Percentiles rank a stretch among this genome's conserved stretches.
These are phyloP conservation scores for Neelides sp. DNA, from an alignment of 1,140 invertebrate genomes.

Conservation along the genomic window DNA sequence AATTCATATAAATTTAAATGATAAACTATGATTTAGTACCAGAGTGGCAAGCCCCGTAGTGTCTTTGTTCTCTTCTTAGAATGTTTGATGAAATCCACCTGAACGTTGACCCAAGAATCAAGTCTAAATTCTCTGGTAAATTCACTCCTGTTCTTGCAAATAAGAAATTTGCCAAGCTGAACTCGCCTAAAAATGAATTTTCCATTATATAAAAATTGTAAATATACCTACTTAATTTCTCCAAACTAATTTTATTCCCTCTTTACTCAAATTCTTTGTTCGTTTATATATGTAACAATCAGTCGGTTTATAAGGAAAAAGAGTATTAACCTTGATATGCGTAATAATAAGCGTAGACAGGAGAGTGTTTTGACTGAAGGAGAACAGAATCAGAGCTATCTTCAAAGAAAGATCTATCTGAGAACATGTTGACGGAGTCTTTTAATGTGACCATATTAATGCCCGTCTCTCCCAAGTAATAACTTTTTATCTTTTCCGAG, in stretches of 20 bases:
- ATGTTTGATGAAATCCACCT: slow-evolving; percentile 22
- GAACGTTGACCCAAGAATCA: slow-evolving; percentile 1
- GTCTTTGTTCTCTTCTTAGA: slow-evolving; percentile 11
- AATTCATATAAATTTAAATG: slow-evolving; percentile 4
- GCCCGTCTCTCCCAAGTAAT: slow-evolving; percentile 9
- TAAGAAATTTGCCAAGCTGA: slow-evolving; percentile 17
- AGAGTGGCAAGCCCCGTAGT: slow-evolving; percentile 15
- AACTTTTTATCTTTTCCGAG: slow-evolving; percentile 10
- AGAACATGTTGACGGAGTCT: slow-evolving; percentile 15
- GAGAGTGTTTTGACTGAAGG: slow-evolving; percentile 9
- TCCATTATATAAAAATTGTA: too few species aligned
- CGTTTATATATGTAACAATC: too few species aligned
- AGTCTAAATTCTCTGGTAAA: slow-evolving; percentile 12
- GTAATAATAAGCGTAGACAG: slow-evolving; percentile 19
- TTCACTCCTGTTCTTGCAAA: slow-evolving; percentile 4
- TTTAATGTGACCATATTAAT: slow-evolving; percentile 4
- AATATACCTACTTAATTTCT: too few species aligned
- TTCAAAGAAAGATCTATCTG: slow-evolving; percentile 21
- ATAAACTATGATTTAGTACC: not conserved
- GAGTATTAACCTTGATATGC: slow-evolving; percentile 18
- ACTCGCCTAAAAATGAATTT: too few species aligned
- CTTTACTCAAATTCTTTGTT: too few species aligned
- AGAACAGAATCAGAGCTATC: slow-evolving; percentile 17
- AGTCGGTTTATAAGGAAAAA: too few species aligned
- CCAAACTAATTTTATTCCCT: too few species aligned